Conservation (phyloP, 2,888 invertebrate species). For the Stegophylla sp. region DNA sequence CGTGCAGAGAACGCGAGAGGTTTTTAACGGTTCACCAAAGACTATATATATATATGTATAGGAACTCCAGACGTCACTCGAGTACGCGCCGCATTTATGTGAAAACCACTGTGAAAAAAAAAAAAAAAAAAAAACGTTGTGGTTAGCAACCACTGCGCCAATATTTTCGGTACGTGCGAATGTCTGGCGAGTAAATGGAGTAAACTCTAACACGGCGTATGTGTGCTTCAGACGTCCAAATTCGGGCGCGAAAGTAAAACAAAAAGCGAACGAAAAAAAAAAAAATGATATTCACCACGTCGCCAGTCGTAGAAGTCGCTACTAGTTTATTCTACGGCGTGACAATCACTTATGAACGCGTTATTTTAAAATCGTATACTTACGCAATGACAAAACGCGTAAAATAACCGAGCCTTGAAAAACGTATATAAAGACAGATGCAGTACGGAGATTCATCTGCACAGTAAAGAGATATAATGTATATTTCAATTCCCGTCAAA, state of each 20-base stretch:
- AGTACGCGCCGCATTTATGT: slow-evolving; percentile 26
- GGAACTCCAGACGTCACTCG: background rate
- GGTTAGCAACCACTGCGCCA: background rate
- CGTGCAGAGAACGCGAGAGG: background rate
- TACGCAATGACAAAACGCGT: too few relatives aligned
- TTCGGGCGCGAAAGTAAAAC: slow-evolving; percentile 17
- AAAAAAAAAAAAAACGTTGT: slow-evolving; percentile 14
- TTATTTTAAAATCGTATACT: too few relatives aligned
- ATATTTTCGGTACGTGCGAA: background rate
- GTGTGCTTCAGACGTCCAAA: slow-evolving; percentile 18
- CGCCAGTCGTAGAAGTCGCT: too few relatives aligned
- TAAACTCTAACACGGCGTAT: background rate
- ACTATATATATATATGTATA: too few relatives aligned
- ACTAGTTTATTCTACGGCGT: background rate
- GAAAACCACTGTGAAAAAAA: slow-evolving; percentile 24
- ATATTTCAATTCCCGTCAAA: too few relatives aligned
- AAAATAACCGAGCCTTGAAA: too few relatives aligned
- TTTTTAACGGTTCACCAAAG: slow-evolving; percentile 44
- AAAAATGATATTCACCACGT: background rate
- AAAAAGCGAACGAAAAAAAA: too few relatives aligned
- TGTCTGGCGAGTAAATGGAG: background rate
- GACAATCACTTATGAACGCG: background rate
- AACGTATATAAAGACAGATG: too few relatives aligned
- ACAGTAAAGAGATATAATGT: too few relatives aligned
- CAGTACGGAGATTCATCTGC: too few relatives aligned